Evolutionary conservation across 2,888 invertebrate species (phyloP).

Genomic region (Cheilosia vernalis): DNA sequence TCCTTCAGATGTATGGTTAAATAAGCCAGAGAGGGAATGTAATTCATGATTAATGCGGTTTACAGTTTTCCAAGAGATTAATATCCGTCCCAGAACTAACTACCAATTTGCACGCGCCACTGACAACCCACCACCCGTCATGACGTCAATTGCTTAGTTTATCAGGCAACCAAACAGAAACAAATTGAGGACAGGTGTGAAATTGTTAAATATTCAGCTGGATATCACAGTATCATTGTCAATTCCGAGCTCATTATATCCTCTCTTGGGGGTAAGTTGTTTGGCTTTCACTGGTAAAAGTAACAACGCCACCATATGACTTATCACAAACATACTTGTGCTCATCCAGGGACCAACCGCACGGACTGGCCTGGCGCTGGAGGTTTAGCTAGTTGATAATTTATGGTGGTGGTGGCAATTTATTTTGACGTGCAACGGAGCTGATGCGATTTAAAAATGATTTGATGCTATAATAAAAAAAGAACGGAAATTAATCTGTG

Average conservation of each 20-base stretch:
- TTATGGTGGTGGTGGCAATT: slow-evolving; percentile 53
- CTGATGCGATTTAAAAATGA: slow-evolving; percentile 50
- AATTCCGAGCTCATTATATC: slow-evolving; percentile 23
- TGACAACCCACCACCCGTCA: slow-evolving; percentile 17
- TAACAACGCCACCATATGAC: slow-evolving; percentile 29
- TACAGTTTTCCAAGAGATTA: slow-evolving; percentile 13
- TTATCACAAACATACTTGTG: slow-evolving; percentile 55
- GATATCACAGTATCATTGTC: slow-evolving; percentile 32
- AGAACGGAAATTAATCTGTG: slow-evolving; percentile 38
- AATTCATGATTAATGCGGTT: too few species aligned
- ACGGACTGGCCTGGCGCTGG: not conserved
- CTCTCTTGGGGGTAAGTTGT: not conserved
- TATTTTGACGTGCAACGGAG: slow-evolving; percentile 27
- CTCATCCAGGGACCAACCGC: slow-evolving; percentile 32
- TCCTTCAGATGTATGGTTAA: too few species aligned
- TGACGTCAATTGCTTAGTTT: slow-evolving; percentile 28
- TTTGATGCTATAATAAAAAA: not conserved
- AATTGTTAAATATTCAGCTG: slow-evolving; percentile 53
- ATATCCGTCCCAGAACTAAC: slow-evolving; percentile 39
- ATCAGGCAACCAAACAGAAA: not conserved
- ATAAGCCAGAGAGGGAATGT: too few species aligned
- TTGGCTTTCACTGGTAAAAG: not conserved
- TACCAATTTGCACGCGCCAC: slow-evolving; percentile 49
- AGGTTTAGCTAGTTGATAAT: slow-evolving; percentile 47
- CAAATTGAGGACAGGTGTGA: slow-evolving; percentile 60